Evolutionary conservation across 2,797 vertebrate species (phyloP), one percentile per base, ranked within the genome.

Genomic region (Epinephelus coioides): DNA sequence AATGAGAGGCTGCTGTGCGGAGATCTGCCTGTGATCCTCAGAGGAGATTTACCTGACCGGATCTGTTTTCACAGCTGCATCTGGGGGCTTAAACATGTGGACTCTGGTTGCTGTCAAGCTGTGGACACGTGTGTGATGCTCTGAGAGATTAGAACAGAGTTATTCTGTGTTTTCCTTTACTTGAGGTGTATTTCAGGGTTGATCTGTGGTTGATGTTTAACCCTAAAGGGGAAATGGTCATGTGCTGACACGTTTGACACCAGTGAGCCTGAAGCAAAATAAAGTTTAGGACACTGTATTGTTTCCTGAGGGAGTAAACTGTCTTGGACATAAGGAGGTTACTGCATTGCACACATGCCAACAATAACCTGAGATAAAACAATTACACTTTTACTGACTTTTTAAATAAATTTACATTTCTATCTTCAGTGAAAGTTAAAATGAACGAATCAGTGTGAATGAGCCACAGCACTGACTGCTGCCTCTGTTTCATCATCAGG

Each of bases 401-500:
- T 69, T 54, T 18, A 4, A 51, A 47, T 53, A 1, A 0, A 53
- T 60, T 23, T 44, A 64, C 19, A 19, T 53, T 43, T 30, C 21
- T 15, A 15, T 23, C 38, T 2, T 34, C 9, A 44, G 0, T 64
- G n/a, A 18, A 27, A 44, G 13, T 23, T 55, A 1, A 34, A 65
- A 46, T 12, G 13, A 23, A 54, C 1, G 19, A 4, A 69, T 47
- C 19, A 5, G 27, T 40, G 10, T 60, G 18, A 3, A 23, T 47
- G 27, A 7, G 4, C 9, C 2, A 9, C 14, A 23, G 18, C 54
- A 49, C 19, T 66, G 4, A 75, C 27, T 12, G 6, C 7, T 53
- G 15, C 38, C 2, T 2, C 12, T 38, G 40, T 69, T 54, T 77
- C 7, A 63, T 67, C 13, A 67, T 88, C 90, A 99, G 98, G 97